Conservation (phyloP, 1,140 invertebrate genomes). For the Myzus persicae region DNA sequence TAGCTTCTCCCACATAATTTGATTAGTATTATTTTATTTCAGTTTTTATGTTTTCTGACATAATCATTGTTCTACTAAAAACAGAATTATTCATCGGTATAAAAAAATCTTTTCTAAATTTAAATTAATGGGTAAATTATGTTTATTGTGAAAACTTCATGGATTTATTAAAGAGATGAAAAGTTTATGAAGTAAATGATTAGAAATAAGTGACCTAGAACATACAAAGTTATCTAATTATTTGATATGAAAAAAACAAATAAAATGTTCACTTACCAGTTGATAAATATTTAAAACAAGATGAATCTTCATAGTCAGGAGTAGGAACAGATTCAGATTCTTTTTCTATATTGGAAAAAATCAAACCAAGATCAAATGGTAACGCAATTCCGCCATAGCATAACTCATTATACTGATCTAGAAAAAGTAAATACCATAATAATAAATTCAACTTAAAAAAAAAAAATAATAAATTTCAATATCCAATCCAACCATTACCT, state of each 20-base stretch:
- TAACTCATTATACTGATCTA: constrained; percentile 47
- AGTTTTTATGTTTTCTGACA: no score
- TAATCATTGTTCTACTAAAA: no score
- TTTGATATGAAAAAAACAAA: background rate
- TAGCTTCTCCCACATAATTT: no score
- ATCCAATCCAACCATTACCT: background rate
- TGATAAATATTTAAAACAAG: constrained; percentile 48
- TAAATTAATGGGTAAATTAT: no score
- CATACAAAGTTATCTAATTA: background rate
- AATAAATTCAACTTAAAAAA: background rate
- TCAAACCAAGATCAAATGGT: constrained; percentile 34
- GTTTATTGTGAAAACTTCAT: background rate
- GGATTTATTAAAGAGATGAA: background rate
- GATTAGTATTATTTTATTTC: no score
- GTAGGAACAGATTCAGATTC: constrained; percentile 56
- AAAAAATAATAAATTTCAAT: background rate
- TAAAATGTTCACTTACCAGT: constrained; percentile 18
- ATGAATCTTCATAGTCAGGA: constrained; percentile 45
- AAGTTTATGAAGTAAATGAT: background rate
- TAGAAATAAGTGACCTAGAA: background rate
- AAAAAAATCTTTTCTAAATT: no score
- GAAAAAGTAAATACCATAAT: background rate
- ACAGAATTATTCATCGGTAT: no score
- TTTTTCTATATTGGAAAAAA: constrained; percentile 47
- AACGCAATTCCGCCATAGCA: constrained; percentile 49